Percentiles rank a stretch among this genome's conserved stretches.
These are phyloP conservation scores for Dendrocopos noguchii DNA, from an alignment of 2,113 vertebrate species.

Conservation along the genomic window DNA sequence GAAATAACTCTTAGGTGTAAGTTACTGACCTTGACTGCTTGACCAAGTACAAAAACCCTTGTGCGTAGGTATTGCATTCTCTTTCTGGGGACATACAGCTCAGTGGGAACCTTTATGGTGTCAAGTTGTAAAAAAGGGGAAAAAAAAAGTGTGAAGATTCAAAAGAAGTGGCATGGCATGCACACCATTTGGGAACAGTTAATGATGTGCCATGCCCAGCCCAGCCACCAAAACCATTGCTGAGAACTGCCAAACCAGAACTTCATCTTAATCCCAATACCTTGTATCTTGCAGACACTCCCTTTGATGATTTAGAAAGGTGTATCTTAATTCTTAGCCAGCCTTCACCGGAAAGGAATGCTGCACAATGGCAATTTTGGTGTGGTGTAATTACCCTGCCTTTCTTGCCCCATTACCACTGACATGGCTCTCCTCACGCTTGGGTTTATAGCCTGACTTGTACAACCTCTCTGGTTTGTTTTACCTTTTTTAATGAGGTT, in stretches of 20 bases:
- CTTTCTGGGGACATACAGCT: neutral
- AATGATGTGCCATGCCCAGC: neutral
- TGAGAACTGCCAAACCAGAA: slow-evolving; percentile 60
- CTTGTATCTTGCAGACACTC: slow-evolving; percentile 42
- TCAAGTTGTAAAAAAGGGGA: too few species aligned
- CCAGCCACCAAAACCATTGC: slow-evolving; percentile 29
- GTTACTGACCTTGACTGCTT: neutral
- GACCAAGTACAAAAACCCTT: neutral
- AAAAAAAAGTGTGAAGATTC: neutral
- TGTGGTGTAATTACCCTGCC: slow-evolving; percentile 49
- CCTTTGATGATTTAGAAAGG: slow-evolving; percentile 45
- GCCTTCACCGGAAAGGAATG: slow-evolving; percentile 53
- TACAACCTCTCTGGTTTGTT: slow-evolving; percentile 58
- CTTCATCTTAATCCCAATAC: slow-evolving; percentile 36
- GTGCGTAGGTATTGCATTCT: neutral
- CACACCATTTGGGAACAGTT: neutral
- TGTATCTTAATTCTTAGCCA: slow-evolving; percentile 25
- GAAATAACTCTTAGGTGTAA: neutral
- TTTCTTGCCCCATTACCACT: slow-evolving; percentile 63
- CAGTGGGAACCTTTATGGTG: neutral
- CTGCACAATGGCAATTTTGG: slow-evolving; percentile 12
- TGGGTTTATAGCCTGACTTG: slow-evolving; percentile 31
- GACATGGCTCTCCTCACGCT: slow-evolving; percentile 49
- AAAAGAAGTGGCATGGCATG: neutral
- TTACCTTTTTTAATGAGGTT: slow-evolving; percentile 48